Base-by-base conservation (phyloP, 2,797 vertebrate genomes). In the Poeciliopsis presidionis region DNA sequence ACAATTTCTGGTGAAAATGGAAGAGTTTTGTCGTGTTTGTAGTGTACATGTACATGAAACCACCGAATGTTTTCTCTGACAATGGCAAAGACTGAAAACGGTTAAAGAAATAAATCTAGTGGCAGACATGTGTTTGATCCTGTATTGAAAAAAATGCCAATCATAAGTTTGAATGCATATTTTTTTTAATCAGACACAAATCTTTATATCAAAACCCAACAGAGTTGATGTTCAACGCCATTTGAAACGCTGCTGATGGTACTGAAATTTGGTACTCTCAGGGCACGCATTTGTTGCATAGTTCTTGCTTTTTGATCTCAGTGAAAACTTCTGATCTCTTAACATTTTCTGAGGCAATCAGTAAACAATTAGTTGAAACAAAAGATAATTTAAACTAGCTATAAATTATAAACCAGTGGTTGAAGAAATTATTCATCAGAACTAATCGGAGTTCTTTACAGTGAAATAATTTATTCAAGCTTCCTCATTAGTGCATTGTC, bases 351-450 rank as follows among this genome's bases (percentile, higher is more conserved):
- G 71, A 81, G 74, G 72, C 79, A 88, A 84, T 76, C 73, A 36
- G 65, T 45, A 61, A 86, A 77, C 74, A 85, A 7, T 69, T 20
- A 30, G 14, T 46, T 78, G 41, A 78, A 90, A 84, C 22, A 18
- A 14, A 69, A n/a, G 46, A 61, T n/a, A 72, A 74, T 69, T 78
- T n/a, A 33, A 46, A 20, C 41, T 49, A 47, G 25, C 25, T 33
- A 75, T 88, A 55, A 79, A 90, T 87, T 72, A 86, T 87, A 55
- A 75, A 87, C 79, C 22, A 78, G 72, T 65, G 45, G 74, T 76
- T 47, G 25, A 20, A 57, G 41, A 78, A 81, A 67, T 30, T 7
- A 43, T 78, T 13, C 41, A 28, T 79, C 1, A 71, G 77, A 84
- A 84, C 73, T 81, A 43, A 65, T 45, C 55, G 41, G 4, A 73